A percentile compares a stretch with the other conserved stretches of the same genome.
phyloP scores from a whole-genome alignment of 2,888 invertebrate genomes.

The Acleris literana region DNA sequence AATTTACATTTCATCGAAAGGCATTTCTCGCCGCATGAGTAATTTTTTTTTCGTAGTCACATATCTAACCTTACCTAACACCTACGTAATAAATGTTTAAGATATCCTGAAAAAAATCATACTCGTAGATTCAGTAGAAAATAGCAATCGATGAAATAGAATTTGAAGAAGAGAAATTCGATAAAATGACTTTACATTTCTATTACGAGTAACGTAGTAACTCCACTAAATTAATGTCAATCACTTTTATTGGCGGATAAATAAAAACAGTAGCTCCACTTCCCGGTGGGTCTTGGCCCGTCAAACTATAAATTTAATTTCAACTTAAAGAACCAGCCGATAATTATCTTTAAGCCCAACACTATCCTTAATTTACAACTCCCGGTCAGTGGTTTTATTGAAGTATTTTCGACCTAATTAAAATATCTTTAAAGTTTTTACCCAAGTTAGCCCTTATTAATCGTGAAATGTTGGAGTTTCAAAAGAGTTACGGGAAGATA shows the following conservation, averaged over 20 bases:
- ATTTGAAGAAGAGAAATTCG: no score
- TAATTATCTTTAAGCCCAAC: slow-evolving; percentile 63
- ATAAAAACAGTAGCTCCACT: slow-evolving; percentile 72
- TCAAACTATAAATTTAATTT: slow-evolving; percentile 68
- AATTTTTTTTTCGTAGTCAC: no score
- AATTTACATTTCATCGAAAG: no score
- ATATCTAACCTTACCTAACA: no score
- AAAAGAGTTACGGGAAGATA: slow-evolving; percentile 52
- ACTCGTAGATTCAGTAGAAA: no score
- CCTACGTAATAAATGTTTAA: no score
- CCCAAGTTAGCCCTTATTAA: slow-evolving; percentile 49
- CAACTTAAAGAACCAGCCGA: slow-evolving; percentile 57
- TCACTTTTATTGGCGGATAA: slow-evolving; percentile 75
- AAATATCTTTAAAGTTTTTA: slow-evolving; percentile 63
- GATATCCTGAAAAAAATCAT: no score
- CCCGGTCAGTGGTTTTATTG: slow-evolving; percentile 65
- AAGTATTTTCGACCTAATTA: slow-evolving; percentile 76
- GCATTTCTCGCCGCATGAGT: no score
- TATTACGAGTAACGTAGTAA: slow-evolving; percentile 41
- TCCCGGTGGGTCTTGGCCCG: slow-evolving; percentile 49
- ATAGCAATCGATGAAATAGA: no score
- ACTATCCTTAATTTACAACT: slow-evolving; percentile 68
- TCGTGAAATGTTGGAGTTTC: slow-evolving; percentile 43
- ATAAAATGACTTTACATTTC: no score
- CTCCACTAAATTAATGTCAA: slow-evolving; percentile 68